Conservation (phyloP, 2,888 invertebrate species). For the Agrochola litura region DNA sequence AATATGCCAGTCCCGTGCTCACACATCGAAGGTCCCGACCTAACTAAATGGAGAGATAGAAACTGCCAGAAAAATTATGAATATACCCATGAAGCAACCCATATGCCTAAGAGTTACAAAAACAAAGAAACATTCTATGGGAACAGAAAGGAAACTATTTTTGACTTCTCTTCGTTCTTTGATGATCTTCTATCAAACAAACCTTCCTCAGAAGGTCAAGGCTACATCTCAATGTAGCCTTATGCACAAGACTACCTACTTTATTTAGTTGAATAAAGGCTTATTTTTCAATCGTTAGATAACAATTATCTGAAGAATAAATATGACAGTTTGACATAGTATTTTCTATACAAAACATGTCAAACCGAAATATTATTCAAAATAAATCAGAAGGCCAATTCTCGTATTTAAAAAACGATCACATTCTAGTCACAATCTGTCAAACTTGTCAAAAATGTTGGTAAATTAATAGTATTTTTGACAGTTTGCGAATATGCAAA, state of each 20-base stretch:
- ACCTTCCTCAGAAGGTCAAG: conserved; percentile 19
- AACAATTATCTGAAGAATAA: not conserved
- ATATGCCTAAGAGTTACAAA: conserved; percentile 53
- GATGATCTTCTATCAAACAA: conserved; percentile 58
- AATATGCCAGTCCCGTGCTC: conserved; percentile 76
- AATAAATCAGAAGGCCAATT: too few species aligned
- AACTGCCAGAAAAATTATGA: conserved; percentile 69
- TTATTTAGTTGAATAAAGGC: not conserved
- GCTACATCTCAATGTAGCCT: conserved; percentile 18
- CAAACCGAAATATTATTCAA: too few species aligned
- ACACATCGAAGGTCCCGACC: conserved; percentile 73
- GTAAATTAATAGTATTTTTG: too few species aligned
- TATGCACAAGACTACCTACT: not conserved
- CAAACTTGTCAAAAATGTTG: too few species aligned
- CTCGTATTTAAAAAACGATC: too few species aligned
- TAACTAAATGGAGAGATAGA: conserved; percentile 77
- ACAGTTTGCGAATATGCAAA: too few species aligned
- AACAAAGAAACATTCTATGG: conserved; percentile 39
- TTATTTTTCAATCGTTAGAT: not conserved
- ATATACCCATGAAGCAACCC: conserved; percentile 51
- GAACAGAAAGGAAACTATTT: conserved; percentile 30
- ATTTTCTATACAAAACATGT: too few species aligned
- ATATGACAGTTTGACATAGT: not conserved
- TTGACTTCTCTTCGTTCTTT: conserved; percentile 66
- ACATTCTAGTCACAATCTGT: too few species aligned